Conservation (phyloP, 2,113 vertebrate species). For the Trematomus loennbergii region DNA sequence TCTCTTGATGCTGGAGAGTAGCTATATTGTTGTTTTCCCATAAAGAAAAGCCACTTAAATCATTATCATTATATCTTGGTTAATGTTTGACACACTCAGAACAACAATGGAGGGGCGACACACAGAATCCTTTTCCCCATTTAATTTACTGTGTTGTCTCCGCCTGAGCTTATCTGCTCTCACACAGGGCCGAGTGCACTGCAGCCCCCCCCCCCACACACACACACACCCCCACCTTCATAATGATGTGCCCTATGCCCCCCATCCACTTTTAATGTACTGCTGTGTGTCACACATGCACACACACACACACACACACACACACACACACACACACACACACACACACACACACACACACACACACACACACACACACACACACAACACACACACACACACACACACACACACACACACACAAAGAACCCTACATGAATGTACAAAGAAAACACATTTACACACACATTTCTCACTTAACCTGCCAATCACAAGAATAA, state of each 20-base stretch:
- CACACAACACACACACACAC: no score
- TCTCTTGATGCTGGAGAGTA: slow-evolving; percentile 20
- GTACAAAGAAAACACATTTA: neutral
- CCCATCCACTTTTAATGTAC: slow-evolving; percentile 72
- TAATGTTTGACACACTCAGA: slow-evolving; percentile 50
- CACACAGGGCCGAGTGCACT: slow-evolving; percentile 64
- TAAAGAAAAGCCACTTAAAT: slow-evolving; percentile 44
- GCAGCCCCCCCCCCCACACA: slow-evolving; percentile 44
- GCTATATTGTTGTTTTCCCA: neutral
- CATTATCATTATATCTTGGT: slow-evolving; percentile 36
- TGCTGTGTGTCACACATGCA: slow-evolving; percentile 53
- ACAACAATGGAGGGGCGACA: slow-evolving; percentile 51
- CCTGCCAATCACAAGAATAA: slow-evolving; percentile 64
- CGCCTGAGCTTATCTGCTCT: slow-evolving; percentile 61
- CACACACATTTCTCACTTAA: slow-evolving; percentile 52
- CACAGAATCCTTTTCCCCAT: slow-evolving; percentile 48
- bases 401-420: no score
- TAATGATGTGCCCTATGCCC: slow-evolving; percentile 74
- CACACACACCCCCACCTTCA: slow-evolving; percentile 42
- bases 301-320: no score
- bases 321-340: no score
- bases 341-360: no score
- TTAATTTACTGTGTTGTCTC: slow-evolving; percentile 69
- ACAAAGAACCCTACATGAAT: slow-evolving; percentile 1
- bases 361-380: no score